Evolutionary conservation across 2,113 vertebrate species (phyloP), one percentile per base, ranked within the genome.

Genomic region (Nothoprocta perdicaria): DNA sequence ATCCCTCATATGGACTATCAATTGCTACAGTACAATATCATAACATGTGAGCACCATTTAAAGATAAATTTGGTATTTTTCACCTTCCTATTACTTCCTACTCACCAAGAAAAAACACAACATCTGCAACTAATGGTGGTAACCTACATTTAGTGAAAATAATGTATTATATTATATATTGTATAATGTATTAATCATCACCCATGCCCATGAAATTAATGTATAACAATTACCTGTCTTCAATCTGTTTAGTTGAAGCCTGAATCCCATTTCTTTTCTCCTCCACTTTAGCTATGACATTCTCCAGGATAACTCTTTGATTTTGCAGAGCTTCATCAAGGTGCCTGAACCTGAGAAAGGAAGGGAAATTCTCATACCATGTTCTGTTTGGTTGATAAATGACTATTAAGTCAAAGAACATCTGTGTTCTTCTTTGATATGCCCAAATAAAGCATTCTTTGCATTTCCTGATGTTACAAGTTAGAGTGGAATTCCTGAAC

Each of bases 311-410:
- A 88, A 96, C 89, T 68, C 97, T 97, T 92, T 98, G 98, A 77
- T 98, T 98, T 86, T 97, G 97, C 57, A 98, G 86, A 80, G 98
- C 98, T 95, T 98, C 98, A 26, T 98, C 97, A 41, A 98, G 96
- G 45, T 97, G 96, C 61, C 97, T 97, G 81, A 98, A 98, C 90
- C 98, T 98, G 92, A 10, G 40, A 33, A n/a, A 86, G 40, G 63
- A 91, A 33, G 43, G 38, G 40, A 80, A 60, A 27, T 27, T 35
- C 10, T 62, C 46, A 83, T 14, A 18, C 5, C 0, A 0, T 12
- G 41, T 1, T 33, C 60, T 84, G 60, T 50, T 33, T 35, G 0
- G 4, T 27, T 38, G 14, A 12, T 13, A 73, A 68, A 17, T 10
- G 52, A 52, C 33, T 52, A 35, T 27, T 69, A 33, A 69, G 23